Base-by-base conservation (phyloP, 2,797 vertebrate species). In the Hippopotamyrus pictus region DNA sequence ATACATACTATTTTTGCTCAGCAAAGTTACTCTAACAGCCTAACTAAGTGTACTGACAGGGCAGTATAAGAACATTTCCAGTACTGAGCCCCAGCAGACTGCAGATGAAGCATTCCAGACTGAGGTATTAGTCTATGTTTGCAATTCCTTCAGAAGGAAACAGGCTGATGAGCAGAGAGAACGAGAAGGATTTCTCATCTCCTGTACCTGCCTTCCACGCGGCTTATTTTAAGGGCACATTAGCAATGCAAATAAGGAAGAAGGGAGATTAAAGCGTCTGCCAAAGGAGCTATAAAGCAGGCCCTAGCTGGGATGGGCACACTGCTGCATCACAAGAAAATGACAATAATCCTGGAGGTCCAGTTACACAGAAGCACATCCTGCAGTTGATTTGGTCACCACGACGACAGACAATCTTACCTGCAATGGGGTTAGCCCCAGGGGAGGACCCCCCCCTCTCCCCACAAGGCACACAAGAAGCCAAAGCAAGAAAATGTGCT, bases 181-280 rank as follows among this genome's bases (percentile, higher is more conserved):
- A 37, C 22, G 2, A 54, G 25, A 37, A 48, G 48, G 17, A 44
- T 11, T 57, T 19, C 65, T 73, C 88, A 54, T 57, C 51, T 59
- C 69, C 54, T 48, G 9, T 53, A 44, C 37, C 44, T 22, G 17
- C 41, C 11, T 41, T 86, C 22, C 69, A 37, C 17, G 25, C 5
- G n/a, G 17, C 85, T 41, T 89, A 37, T 89, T 69, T 29, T 48
- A 59, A 1, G 82, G 91, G 87, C 46, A 37, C 22, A 90, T 91
- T 91, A 91, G 87, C 83, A 79, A 92, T 91, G 90, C 89, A 92
- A 92, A 93, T 89, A 6, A 44, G 3, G 29, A 76, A 44, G 11
- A 25, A 48, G 29, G 76, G 87, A 73, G 89, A 59, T 41, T 57
- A n/a, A 88, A 54, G 54, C 12, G 17, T 14, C 37, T 82, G 29